Percentiles rank a stretch among this genome's conserved stretches.
phyloP scores from a whole-genome alignment of 92 coral and sea anemone genomes.

The Actinernus sp. region DNA sequence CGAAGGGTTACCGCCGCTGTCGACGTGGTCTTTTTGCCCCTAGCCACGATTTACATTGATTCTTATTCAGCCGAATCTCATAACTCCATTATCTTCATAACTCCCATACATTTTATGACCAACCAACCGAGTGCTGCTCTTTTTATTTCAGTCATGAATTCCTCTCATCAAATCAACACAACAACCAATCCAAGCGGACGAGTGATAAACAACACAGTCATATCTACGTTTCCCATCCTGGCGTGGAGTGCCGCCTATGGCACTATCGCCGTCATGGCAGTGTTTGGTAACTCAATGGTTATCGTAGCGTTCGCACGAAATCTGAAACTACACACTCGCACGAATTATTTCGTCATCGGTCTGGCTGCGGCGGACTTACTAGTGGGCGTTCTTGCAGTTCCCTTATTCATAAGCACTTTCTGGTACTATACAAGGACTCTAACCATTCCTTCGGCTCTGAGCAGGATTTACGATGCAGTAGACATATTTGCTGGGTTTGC shows the following conservation, averaged over 20 bases:
- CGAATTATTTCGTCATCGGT: slow-evolving; percentile 74
- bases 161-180: neutral
- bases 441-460: slow-evolving; percentile 7
- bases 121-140: neutral
- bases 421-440: slow-evolving; percentile 24
- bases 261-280: slow-evolving; percentile 68
- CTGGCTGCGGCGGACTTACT: slow-evolving; percentile 76
- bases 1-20: too few species aligned
- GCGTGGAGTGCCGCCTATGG: slow-evolving; percentile 77
- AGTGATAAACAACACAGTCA: neutral
- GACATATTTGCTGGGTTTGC: slow-evolving; percentile 80
- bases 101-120: too few species aligned
- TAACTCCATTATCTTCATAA: too few species aligned
- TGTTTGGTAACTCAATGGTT: slow-evolving; percentile 73
- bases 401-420: slow-evolving; percentile 55
- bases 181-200: neutral
- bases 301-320: slow-evolving; percentile 67
- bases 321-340: slow-evolving; percentile 67
- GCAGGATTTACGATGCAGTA: slow-evolving; percentile 31
- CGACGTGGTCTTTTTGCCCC: too few species aligned
- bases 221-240: slow-evolving; percentile 20
- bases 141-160: neutral
- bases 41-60: too few species aligned
- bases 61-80: too few species aligned
- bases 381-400: slow-evolving; percentile 68